Conservation (phyloP, 2,888 invertebrate genomes). For the Xylota segnis region DNA sequence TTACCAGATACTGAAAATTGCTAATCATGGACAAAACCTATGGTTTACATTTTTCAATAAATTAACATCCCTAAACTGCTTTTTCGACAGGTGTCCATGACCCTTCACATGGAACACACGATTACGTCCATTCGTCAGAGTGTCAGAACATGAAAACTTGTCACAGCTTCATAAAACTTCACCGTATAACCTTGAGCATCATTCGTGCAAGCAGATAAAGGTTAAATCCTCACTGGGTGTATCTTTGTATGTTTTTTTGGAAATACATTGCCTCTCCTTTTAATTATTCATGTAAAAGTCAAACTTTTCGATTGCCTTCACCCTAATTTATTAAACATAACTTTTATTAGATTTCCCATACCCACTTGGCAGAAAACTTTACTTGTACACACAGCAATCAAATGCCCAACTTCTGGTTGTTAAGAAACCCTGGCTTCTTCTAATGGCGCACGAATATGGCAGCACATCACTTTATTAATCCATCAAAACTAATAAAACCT, state of each 20-base stretch:
- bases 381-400: conserved; percentile 8
- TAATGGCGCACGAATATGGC: neutral
- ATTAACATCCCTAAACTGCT: too few species aligned
- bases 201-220: neutral
- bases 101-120: neutral
- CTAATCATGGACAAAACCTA: too few species aligned
- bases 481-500: conserved; percentile 23
- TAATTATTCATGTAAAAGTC: conserved; percentile 11
- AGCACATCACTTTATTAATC: conserved; percentile 18
- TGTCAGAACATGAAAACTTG: neutral
- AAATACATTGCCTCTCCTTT: neutral
- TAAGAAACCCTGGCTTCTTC: neutral
- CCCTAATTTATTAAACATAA: conserved; percentile 9
- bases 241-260: neutral
- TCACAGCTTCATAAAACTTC: neutral
- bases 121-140: neutral
- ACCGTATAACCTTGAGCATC: neutral
- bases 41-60: too few species aligned
- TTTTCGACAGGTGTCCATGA: neutral
- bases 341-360: conserved; percentile 20
- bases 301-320: conserved; percentile 13
- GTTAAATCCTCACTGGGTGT: neutral
- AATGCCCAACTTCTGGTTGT: conserved; percentile 27
- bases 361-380: neutral
- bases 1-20: too few species aligned